Conservation (phyloP, 1,140 invertebrate genomes). For the Camponotus vicinus region DNA sequence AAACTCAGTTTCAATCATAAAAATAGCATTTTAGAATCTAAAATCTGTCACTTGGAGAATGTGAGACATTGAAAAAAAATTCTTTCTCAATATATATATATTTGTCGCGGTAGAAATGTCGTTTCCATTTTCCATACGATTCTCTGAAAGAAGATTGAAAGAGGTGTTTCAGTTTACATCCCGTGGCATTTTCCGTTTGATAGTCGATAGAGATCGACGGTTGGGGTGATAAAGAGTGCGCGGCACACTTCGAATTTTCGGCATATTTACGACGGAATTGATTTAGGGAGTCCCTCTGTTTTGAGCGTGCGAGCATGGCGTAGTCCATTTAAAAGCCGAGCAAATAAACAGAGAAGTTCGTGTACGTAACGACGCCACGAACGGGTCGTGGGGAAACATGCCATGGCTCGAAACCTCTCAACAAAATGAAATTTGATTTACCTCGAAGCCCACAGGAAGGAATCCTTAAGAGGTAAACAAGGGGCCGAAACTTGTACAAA, state of each 20-base stretch:
- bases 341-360: constrained; percentile 45
- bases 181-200: not conserved
- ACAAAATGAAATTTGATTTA: constrained; percentile 64
- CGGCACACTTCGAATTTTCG: constrained; percentile 35
- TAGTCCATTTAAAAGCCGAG: constrained; percentile 40
- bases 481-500: constrained; percentile 16
- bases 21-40: not conserved
- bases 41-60: not conserved
- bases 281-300: constrained; percentile 34
- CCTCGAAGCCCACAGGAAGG: not conserved
- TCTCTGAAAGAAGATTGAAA: not conserved
- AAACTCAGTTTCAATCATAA: not conserved
- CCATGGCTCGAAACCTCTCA: constrained; percentile 49
- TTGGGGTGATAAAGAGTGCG: not conserved
- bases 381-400: constrained; percentile 24
- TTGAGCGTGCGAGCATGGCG: not conserved
- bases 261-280: constrained; percentile 53
- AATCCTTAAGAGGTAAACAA: constrained; percentile 58
- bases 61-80: not conserved
- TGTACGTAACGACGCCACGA: constrained; percentile 15
- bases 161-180: not conserved
- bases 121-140: not conserved
- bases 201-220: constrained; percentile 1
- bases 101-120: not conserved
- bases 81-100: not conserved